phyloP scores from a whole-genome alignment of 2,113 vertebrate species.

The Elachura formosa region DNA sequence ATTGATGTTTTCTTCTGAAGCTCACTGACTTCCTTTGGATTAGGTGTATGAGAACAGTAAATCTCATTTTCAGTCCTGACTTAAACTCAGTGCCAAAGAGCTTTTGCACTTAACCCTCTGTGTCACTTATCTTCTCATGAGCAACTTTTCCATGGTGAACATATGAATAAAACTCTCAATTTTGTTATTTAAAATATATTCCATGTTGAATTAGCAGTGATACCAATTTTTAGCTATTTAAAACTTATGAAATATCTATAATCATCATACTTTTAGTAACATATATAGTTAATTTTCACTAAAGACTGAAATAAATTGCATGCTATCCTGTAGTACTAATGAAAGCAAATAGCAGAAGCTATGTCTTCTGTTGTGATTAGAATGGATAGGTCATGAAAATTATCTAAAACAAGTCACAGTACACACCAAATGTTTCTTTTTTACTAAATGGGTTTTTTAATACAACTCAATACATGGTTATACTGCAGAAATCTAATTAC shows the following conservation, averaged over 20 bases:
- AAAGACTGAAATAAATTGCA: neutral
- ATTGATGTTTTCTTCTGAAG: constrained; percentile 8
- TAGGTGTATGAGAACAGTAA: constrained; percentile 24
- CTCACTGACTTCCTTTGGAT: neutral
- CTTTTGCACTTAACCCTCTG: neutral
- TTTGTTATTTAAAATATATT: neutral
- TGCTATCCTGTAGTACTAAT: neutral
- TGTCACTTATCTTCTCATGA: neutral
- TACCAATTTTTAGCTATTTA: neutral
- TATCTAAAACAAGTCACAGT: neutral
- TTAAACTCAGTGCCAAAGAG: neutral
- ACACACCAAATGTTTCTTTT: no score
- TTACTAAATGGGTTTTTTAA: neutral
- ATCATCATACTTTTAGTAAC: neutral
- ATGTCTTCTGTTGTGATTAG: neutral
- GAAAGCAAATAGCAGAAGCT: neutral
- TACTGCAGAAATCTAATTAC: neutral
- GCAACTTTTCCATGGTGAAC: neutral
- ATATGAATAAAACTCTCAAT: neutral
- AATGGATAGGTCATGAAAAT: neutral
- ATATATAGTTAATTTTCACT: neutral
- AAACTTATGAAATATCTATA: neutral
- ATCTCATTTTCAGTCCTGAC: constrained; percentile 19
- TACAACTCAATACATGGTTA: neutral
- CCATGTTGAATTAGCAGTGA: neutral